Evolutionary conservation across 2,797 vertebrate species (phyloP).

Genomic region (Hapalemur alaotrensis): DNA sequence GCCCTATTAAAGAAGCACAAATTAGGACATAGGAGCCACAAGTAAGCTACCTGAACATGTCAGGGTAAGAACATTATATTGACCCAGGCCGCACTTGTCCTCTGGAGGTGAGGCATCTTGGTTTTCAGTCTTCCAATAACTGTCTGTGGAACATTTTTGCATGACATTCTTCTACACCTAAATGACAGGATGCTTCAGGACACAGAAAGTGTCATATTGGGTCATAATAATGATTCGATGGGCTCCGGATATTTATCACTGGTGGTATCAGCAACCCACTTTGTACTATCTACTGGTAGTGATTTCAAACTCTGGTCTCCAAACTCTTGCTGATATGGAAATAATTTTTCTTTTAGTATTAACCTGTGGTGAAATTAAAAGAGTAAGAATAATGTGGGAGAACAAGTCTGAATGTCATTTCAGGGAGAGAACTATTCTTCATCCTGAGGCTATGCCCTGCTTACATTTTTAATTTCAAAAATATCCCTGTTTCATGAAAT

Average conservation of each 20-base stretch:
- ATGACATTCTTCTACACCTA: not conserved
- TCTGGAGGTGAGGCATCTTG: not conserved
- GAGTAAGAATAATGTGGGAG: not conserved
- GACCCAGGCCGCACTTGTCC: not conserved
- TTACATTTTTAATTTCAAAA: constrained; percentile 4
- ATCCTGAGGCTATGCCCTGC: not conserved
- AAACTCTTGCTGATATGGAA: not conserved
- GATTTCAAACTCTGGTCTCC: not conserved
- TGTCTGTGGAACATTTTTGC: not conserved
- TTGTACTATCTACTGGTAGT: not conserved
- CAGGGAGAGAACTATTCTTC: not conserved
- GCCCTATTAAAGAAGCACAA: not conserved
- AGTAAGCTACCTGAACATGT: not conserved
- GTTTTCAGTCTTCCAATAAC: not conserved
- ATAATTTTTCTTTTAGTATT: not conserved
- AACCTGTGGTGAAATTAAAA: not conserved
- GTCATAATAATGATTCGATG: not conserved
- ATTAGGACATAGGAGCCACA: not conserved
- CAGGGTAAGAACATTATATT: not conserved
- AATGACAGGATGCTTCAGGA: not conserved
- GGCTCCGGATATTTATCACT: not conserved
- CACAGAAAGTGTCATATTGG: not conserved
- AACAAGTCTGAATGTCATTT: not conserved
- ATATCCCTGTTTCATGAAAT: not conserved
- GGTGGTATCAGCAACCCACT: not conserved